phyloP scores from a whole-genome alignment of 2,797 vertebrate species.

The Artibeus jamaicensis region DNA sequence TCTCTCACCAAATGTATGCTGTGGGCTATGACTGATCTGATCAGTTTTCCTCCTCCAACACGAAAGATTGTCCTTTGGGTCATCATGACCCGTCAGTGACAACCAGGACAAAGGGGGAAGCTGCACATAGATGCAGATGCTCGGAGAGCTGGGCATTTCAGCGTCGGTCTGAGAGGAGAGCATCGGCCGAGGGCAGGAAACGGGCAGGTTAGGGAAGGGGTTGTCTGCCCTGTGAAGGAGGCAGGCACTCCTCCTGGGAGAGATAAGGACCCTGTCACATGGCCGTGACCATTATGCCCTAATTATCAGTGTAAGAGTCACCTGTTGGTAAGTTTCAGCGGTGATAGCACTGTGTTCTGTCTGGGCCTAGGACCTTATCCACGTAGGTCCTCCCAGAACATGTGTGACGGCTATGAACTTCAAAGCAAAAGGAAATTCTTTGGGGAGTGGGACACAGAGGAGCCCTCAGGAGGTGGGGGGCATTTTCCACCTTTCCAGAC shows the following conservation, averaged over 20 bases:
- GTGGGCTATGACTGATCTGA: not conserved
- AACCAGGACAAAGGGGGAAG: not conserved
- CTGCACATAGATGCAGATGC: accelerated
- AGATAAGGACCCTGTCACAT: not conserved
- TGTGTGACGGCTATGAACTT: not conserved
- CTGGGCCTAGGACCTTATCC: not conserved
- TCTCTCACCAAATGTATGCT: not conserved
- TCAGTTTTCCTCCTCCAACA: accelerated
- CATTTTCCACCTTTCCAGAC: not conserved
- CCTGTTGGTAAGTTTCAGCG: not conserved
- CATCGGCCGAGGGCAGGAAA: accelerated
- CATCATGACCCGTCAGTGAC: not conserved
- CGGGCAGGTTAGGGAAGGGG: not conserved
- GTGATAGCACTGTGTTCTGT: not conserved
- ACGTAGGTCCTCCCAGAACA: accelerated
- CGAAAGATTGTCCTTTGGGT: not conserved
- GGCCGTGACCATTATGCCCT: accelerated
- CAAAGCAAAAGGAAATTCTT: not conserved
- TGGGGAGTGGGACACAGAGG: not conserved
- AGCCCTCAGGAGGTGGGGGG: not conserved
- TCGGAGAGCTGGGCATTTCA: not conserved
- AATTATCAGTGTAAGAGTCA: not conserved
- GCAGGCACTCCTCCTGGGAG: not conserved
- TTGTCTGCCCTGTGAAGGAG: not conserved
- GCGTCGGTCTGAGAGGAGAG: accelerated